phyloP scores from a whole-genome alignment of 2,113 vertebrate species.

The Hippocampus comes region DNA sequence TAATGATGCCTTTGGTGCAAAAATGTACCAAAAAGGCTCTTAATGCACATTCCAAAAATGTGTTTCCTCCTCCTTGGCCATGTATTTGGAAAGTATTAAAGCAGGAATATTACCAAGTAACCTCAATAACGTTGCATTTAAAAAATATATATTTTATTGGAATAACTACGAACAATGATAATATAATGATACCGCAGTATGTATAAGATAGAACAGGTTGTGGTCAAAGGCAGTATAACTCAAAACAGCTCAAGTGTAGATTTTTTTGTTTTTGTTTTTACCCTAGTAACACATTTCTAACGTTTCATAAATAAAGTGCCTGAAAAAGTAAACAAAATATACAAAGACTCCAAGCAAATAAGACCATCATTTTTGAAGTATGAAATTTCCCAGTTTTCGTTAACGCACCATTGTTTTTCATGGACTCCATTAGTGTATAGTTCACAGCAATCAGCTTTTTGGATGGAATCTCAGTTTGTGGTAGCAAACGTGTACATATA shows the following conservation, averaged over 20 bases:
- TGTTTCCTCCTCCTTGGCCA: background rate
- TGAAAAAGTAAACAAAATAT: background rate
- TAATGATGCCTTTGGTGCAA: background rate
- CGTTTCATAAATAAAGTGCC: background rate
- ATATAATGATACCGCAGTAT: background rate
- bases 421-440: background rate
- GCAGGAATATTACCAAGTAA: background rate
- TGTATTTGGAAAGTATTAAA: background rate
- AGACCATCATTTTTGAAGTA: background rate
- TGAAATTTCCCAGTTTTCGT: background rate
- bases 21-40: background rate
- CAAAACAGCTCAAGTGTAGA: background rate
- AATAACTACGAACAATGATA: background rate
- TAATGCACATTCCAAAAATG: background rate
- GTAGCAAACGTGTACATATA: no score
- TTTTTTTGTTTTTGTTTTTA: background rate
- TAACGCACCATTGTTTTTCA: background rate
- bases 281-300: background rate
- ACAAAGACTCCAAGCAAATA: background rate
- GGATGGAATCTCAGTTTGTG: no score
- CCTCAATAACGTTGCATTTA: background rate
- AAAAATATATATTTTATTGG: background rate
- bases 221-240: background rate
- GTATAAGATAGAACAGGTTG: background rate
- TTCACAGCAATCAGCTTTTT: no score